Base-by-base conservation (phyloP, 2,797 vertebrate species). In the Catharus ustulatus region DNA sequence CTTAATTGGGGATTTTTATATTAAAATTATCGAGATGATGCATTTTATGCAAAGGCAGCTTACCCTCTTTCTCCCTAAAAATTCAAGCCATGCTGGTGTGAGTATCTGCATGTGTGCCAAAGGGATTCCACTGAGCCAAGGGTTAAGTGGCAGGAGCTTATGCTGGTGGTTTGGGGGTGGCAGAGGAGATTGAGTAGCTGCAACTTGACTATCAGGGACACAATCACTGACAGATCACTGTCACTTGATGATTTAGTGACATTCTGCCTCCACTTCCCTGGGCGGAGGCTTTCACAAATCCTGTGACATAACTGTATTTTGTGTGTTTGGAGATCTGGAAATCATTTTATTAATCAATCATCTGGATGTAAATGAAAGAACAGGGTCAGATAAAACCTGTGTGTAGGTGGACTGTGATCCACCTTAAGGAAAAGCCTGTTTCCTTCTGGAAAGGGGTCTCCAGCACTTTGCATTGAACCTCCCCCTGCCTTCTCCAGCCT, bases 221-320 rank as follows among this genome's bases (percentile, higher is more conserved):
- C 11, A 54, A 18, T 66, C 40, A 12, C n/a, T 61, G 43, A 1
- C n/a, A 64, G 13, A 11, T 51, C 30, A 8, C 27, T 45, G n/a
- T 49, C 84, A 71, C 45, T 57, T 23, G 42, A 42, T 76, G 51
- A 86, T 67, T 57, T 64, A 45, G 32, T 59, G 43, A 74, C 13
- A 1, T 54, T 82, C 72, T 61, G 13, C 23, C 22, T 72, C 24
- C 1, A 2, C 54, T 68, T 82, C 43, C 30, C 8, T 2, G 16
- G 23, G 12, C 0, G 3, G 6, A 5, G 7, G 48, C 43, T 87
- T 71, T 34, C 1, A 3, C 1, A 20, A 72, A 51, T 42, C 12
- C 30, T 74, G 57, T 11, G 5, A n/a, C 66, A 46, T 21, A 87
- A 87, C 43, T 48, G 0, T 17, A n/a, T 74, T 84, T 87, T 74